A percentile compares a stretch with the other conserved stretches of the same genome.
Evolutionary conservation across 1,140 invertebrate species (phyloP).

Genomic region (Trichoplusia ni): DNA sequence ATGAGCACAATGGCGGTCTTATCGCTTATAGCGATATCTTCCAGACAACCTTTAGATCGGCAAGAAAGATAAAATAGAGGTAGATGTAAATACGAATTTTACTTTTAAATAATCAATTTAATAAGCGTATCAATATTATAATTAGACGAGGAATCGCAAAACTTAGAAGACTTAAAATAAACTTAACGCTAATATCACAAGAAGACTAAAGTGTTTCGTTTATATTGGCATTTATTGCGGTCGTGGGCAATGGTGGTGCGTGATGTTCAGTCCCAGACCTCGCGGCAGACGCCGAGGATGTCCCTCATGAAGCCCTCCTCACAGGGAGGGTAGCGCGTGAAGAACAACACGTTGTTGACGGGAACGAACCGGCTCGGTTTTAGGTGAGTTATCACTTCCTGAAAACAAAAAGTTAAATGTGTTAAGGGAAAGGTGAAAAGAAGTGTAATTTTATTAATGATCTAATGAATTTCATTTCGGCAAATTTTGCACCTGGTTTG

Average conservation of each 20-base stretch:
- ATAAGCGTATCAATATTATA: conserved; percentile 3
- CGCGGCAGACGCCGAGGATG: conserved; percentile 60
- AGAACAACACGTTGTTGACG: conserved; percentile 54
- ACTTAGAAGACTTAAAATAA: not conserved
- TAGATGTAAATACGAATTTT: too few relatives aligned
- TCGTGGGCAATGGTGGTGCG: too few relatives aligned
- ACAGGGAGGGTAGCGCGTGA: conserved; percentile 55
- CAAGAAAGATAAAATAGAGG: too few relatives aligned
- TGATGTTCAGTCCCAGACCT: conserved; percentile 63
- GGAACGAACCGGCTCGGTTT: conserved; percentile 58
- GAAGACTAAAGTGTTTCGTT: not conserved
- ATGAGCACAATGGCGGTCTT: too few relatives aligned
- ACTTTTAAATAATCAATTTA: not conserved
- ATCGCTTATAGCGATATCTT: too few relatives aligned
- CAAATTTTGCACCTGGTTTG: too few relatives aligned
- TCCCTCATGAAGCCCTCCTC: conserved; percentile 63
- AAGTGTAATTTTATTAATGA: too few relatives aligned
- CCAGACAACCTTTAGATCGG: too few relatives aligned
- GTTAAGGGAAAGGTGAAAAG: too few relatives aligned
- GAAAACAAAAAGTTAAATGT: conserved; percentile 38
- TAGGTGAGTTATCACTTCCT: conserved; percentile 49
- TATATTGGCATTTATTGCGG: too few relatives aligned
- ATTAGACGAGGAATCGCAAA: too few relatives aligned
- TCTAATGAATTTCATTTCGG: too few relatives aligned
- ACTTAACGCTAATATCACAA: conserved; percentile 54